Base-by-base conservation (phyloP, 2,797 vertebrate genomes). In the Arnoldichthys spilopterus region DNA sequence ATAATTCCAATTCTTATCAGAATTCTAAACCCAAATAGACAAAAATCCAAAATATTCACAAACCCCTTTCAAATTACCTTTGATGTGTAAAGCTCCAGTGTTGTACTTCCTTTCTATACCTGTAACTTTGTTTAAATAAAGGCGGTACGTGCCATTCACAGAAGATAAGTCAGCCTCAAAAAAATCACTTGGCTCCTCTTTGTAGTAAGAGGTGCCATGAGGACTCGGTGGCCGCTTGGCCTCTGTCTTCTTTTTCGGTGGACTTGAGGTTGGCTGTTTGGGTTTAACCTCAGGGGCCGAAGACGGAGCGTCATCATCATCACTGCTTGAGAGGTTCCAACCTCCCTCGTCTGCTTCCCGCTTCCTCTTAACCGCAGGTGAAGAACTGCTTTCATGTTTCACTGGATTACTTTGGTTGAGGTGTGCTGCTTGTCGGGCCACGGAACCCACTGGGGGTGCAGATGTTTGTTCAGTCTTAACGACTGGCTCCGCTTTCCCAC, bases 271-370 rank as follows among this genome's bases (percentile, higher is more conserved):
- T 0, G 15, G 51, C 59, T 0, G 77, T 58, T 85, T 84, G 4
- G 85, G 85, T 20, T 80, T 53, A 3, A 16, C 13, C 40, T 69
- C 61, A 0, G 45, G 53, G 22, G 89, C 86, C 28, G 85, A 68
- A 5, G 89, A 87, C 0, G 72, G 58, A 16, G 91, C 89, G 13
- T 94, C 93, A 0, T 95, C 94, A 0, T 95, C 94, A 5, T 97
- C 97, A 0, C 97, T 99, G 64, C 97, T 98, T 0, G 97, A 99
- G 24, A 99, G 92, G 75, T 93, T 94, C 98, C 98, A 99, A 20
- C 96, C 95, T 0, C 90, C 91, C 13, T 93, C 91, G 0, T 95
- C 96, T 2, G 82, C 54, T 7, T 91, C 91, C 59, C 89, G 91
- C 70, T 92, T 93, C 64, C 93, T 83, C 84, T 94, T 95, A 37